These are phyloP conservation scores for Corydoras sp. DNA, from an alignment of 2,113 vertebrate genomes.

Conservation along the genomic window DNA sequence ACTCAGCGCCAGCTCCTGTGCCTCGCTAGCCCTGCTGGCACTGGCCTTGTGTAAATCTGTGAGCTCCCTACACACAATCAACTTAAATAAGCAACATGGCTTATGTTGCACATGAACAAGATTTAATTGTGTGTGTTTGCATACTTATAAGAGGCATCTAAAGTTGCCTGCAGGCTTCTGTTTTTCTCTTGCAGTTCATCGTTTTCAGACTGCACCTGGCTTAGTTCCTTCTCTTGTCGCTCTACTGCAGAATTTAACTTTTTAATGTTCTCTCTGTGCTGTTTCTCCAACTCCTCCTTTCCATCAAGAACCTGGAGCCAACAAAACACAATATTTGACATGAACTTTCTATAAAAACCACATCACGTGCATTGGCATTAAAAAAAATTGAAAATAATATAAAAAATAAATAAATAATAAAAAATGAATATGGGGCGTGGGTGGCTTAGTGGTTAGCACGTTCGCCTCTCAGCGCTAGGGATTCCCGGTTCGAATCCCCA, in stretches of 20 bases:
- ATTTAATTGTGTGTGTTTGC: neutral
- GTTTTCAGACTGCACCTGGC: constrained; percentile 67
- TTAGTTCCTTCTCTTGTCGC: constrained; percentile 82
- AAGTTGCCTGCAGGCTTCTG: constrained; percentile 83
- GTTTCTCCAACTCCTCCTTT: constrained; percentile 93
- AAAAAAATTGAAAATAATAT: no score
- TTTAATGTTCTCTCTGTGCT: constrained; percentile 93
- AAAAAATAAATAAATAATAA: no score
- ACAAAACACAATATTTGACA: neutral
- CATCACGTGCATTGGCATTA: no score
- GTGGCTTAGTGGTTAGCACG: no score
- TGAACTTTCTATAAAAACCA: neutral
- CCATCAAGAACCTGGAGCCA: constrained; percentile 81
- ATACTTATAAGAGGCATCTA: constrained; percentile 89
- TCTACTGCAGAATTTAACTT: constrained; percentile 85
- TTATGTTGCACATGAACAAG: no score
- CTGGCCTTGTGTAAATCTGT: constrained; percentile 89
- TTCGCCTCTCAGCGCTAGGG: no score
- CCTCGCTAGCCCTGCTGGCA: constrained; percentile 86
- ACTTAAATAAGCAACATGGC: no score
- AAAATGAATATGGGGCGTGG: no score
- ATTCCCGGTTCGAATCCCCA: no score
- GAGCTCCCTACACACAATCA: constrained; percentile 73
- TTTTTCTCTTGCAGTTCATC: constrained; percentile 85
- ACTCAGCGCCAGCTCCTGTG: constrained; percentile 81